These are phyloP conservation scores for Chironomus tentans DNA, from an alignment of 2,888 invertebrate genomes.

Conservation along the genomic window DNA sequence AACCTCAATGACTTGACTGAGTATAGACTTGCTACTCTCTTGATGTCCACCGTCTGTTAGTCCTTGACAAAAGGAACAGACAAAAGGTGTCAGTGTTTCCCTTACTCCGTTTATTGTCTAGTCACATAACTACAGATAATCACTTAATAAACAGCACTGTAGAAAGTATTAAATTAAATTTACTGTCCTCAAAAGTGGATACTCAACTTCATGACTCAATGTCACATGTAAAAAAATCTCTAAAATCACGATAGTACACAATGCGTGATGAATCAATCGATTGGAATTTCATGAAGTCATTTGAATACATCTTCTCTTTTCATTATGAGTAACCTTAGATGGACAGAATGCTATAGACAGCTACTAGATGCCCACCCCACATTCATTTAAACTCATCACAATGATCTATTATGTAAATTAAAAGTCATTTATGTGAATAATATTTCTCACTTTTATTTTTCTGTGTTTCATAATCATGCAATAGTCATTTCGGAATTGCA, in stretches of 20 bases:
- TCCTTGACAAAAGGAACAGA: no score
- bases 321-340: background rate
- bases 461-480: background rate
- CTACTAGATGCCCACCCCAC: background rate
- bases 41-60: no score
- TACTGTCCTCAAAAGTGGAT: no score
- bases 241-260: background rate
- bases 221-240: background rate
- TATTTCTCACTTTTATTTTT: background rate
- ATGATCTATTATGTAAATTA: background rate
- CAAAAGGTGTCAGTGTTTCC: no score
- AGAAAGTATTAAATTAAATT: no score
- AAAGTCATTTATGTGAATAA: background rate
- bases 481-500: background rate
- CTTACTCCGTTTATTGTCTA: no score
- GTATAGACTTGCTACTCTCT: no score
- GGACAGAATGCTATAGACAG: background rate
- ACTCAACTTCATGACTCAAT: background rate
- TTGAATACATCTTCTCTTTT: background rate
- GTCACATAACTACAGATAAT: no score
- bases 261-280: background rate
- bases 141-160: no score
- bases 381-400: background rate
- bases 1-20: no score
- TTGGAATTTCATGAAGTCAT: constrained; percentile 4